Percentiles rank a stretch among this genome's conserved stretches.
phyloP scores from a whole-genome alignment of 2,797 vertebrate genomes.

The Dryobates pubescens region DNA sequence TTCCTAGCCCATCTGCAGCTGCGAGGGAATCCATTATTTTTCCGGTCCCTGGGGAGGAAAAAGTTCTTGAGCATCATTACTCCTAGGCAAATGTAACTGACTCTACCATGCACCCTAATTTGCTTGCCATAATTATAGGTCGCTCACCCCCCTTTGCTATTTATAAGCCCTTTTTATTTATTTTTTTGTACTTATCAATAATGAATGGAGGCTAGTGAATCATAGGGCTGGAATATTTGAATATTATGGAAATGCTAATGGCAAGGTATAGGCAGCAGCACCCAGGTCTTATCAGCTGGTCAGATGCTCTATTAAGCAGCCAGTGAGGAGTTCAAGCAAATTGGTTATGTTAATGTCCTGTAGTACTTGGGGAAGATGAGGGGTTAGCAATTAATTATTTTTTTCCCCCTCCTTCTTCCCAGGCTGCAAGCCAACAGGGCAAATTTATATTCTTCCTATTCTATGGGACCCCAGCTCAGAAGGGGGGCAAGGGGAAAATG shows the following conservation, averaged over 20 bases:
- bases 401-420: conserved; percentile 67
- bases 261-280: conserved; percentile 80
- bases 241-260: conserved; percentile 97
- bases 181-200: conserved; percentile 98
- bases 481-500: conserved; percentile 72
- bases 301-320: conserved; percentile 96
- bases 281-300: conserved; percentile 92
- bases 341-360: conserved; percentile 99
- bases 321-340: conserved; percentile 95
- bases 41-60: conserved; percentile 83
- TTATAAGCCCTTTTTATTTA: conserved; percentile 87
- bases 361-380: conserved; percentile 95
- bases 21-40: conserved; percentile 92
- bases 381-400: conserved; percentile 95
- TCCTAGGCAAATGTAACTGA: conserved; percentile 98
- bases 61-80: conserved; percentile 95
- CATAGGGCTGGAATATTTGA: conserved; percentile 90
- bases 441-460: conserved; percentile 92
- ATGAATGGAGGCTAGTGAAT: conserved; percentile 92
- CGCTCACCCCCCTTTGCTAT: conserved; percentile 94
- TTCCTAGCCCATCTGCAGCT: conserved; percentile 86
- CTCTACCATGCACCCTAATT: conserved; percentile 94
- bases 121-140: conserved; percentile 99
- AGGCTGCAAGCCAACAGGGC: conserved; percentile 88
- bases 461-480: conserved; percentile 78